phyloP scores from a whole-genome alignment of 2,888 invertebrate species.

The Schizaphis graminum region DNA sequence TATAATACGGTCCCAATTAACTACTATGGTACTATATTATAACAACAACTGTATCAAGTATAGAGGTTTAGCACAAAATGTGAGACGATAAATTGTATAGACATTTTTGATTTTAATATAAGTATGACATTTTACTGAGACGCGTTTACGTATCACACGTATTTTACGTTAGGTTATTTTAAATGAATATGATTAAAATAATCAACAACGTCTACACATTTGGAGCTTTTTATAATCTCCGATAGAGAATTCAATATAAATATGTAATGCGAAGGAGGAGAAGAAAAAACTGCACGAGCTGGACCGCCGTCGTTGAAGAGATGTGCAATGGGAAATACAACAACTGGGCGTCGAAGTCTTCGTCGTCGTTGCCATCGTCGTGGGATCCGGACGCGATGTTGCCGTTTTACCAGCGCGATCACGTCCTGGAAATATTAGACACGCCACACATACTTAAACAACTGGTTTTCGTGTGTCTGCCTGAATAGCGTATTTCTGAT shows the following conservation, averaged over 20 bases:
- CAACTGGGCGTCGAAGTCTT: constrained; percentile 54
- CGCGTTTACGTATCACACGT: not conserved
- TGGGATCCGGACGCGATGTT: constrained; percentile 63
- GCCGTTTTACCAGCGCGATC: constrained; percentile 55
- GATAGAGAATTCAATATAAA: not conserved
- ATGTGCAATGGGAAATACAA: constrained; percentile 21
- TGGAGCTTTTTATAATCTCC: not conserved
- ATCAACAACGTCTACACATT: not conserved
- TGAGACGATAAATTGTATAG: not conserved
- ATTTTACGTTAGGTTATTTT: not conserved
- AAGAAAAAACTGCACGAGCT: not conserved
- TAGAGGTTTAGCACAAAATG: not conserved
- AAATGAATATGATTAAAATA: not conserved
- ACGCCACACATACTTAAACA: constrained; percentile 56
- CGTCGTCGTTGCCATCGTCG: constrained; percentile 26
- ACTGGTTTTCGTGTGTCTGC: constrained; percentile 53
- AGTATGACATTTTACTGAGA: not conserved
- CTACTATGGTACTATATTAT: not conserved
- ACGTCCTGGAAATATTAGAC: constrained; percentile 59
- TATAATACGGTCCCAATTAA: not conserved
- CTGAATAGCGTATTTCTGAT: not conserved
- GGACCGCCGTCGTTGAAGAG: not conserved
- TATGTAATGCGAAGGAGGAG: not conserved
- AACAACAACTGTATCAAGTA: not conserved
- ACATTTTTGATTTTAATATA: not conserved